Evolutionary conservation across 2,888 invertebrate species (phyloP).

Genomic region (Plagodis pulveraria): DNA sequence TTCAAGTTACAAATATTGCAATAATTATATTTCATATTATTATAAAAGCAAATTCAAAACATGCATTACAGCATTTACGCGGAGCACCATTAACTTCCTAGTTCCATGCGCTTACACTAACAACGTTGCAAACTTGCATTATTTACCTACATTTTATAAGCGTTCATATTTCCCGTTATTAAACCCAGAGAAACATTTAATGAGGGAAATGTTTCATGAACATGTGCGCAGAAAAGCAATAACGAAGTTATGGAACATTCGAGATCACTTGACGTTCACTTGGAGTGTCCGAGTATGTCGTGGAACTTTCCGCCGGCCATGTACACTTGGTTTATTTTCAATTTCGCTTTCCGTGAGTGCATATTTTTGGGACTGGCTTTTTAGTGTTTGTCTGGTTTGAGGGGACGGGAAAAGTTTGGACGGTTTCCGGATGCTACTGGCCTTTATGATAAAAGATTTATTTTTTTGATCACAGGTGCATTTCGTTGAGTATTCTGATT

Average conservation of each 20-base stretch:
- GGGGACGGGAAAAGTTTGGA: slow-evolving; percentile 14
- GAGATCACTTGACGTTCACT: slow-evolving; percentile 56
- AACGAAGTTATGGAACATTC: slow-evolving; percentile 59
- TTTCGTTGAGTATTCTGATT: too few species aligned
- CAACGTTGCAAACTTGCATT: slow-evolving; percentile 28
- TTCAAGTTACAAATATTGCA: too few species aligned
- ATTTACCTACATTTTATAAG: slow-evolving; percentile 37
- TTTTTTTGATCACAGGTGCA: too few species aligned
- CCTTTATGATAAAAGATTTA: background rate
- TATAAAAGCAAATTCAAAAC: too few species aligned
- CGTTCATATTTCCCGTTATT: slow-evolving; percentile 33
- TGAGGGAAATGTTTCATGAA: slow-evolving; percentile 27
- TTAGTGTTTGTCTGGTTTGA: slow-evolving; percentile 13
- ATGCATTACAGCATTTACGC: background rate
- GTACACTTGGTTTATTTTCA: slow-evolving; percentile 41
- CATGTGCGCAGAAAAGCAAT: slow-evolving; percentile 48
- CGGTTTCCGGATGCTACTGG: slow-evolving; percentile 1
- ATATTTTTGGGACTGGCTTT: slow-evolving; percentile 12
- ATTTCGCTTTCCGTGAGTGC: slow-evolving; percentile 37
- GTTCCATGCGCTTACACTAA: slow-evolving; percentile 19
- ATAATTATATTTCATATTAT: too few species aligned
- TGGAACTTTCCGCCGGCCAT: slow-evolving; percentile 40
- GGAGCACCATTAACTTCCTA: slow-evolving; percentile 14
- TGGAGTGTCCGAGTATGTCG: slow-evolving; percentile 48
- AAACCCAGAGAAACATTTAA: slow-evolving; percentile 35